Base-by-base conservation (phyloP, 2,888 invertebrate genomes). In the Trachelus tabidus region DNA sequence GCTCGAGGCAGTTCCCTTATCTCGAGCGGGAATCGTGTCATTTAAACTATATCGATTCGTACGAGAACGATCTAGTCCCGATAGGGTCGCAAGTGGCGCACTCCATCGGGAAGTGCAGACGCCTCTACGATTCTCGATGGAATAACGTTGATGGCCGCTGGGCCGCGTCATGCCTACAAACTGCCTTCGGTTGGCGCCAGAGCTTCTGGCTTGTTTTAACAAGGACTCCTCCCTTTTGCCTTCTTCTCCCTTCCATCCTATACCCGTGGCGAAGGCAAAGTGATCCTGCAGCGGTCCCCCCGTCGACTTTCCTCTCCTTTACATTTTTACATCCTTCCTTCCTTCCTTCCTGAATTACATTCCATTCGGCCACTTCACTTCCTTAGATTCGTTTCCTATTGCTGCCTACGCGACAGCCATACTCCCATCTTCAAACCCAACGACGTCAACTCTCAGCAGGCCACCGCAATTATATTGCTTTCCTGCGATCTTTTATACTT, bases 391-490 rank as follows among this genome's bases (percentile, higher is more conserved):
- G 2, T 23, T 56, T 56, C 56, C 56, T 56, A 56, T 15, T 34
- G 35, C 40, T 40, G 23, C 30, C 74, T 30, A 34, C 37, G 69
- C 34, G 23, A 6, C 71, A 9, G 33, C 71, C 71, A 33, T 34
- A 34, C 71, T 6, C 9, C 71, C 31, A 30, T 34, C 31, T 23
- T 34, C 71, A 31, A 71, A 31, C 15, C 31, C 68, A 37, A 12
- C 73, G 74, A 68, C 78, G 76, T 71, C 76, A 56, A 33, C 69
- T 71, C 71, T 78, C 78, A 56, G 78, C 75, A 73, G 76, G 76
- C 68, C 75, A 73, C 76, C 79, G 76, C 76, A 79, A 79, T 79
- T 79, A 79, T 79, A 79, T 79, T 76, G 79, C 79, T 79, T 76
- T 69, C 79, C 78, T 75, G 68, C 78, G 76, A 78, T 73, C 79